Conservation (phyloP, 2,113 vertebrate genomes). For the Spea bombifrons region DNA sequence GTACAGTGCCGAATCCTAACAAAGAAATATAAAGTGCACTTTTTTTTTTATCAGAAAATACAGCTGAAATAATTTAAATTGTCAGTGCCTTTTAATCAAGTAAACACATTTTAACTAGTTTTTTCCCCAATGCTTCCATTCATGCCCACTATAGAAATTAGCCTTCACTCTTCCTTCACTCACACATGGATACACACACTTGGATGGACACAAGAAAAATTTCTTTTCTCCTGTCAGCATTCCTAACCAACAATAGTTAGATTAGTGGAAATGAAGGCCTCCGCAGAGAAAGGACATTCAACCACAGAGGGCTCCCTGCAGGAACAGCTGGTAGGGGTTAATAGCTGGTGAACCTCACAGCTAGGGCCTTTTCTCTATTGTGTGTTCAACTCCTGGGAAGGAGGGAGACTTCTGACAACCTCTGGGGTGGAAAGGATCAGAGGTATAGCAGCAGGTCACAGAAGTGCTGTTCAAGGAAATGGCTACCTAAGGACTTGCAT, state of each 20-base stretch:
- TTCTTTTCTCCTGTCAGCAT: conserved; percentile 99
- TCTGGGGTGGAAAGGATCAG: conserved; percentile 92
- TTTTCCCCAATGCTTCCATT: conserved; percentile 92
- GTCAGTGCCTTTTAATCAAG: conserved; percentile 81
- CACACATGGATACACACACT: conserved; percentile 99
- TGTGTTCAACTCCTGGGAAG: conserved; percentile 99
- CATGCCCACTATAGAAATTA: conserved; percentile 99
- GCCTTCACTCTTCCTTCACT: conserved; percentile 99
- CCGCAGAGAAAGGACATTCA: conserved; percentile 98
- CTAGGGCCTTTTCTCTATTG: conserved; percentile 99
- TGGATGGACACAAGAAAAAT: conserved; percentile 99
- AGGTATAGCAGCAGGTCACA: conserved; percentile 88
- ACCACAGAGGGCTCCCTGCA: conserved; percentile 97
- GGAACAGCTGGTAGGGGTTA: conserved; percentile 99
- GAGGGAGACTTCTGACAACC: conserved; percentile 97
- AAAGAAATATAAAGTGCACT: conserved; percentile 68
- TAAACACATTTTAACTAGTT: conserved; percentile 94
- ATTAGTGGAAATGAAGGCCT: conserved; percentile 99
- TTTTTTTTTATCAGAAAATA: conserved; percentile 60
- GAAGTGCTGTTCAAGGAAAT: conserved; percentile 66
- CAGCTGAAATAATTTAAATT: conserved; percentile 82
- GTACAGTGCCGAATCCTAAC: conserved; percentile 52
- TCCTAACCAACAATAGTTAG: conserved; percentile 99
- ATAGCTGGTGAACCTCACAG: conserved; percentile 99
- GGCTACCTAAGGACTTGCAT: conserved; percentile 58